Percentiles rank a stretch among this genome's conserved stretches.
These are phyloP conservation scores for Umimayanthus kanabou DNA, from an alignment of 92 coral and sea anemone species.

Conservation along the genomic window DNA sequence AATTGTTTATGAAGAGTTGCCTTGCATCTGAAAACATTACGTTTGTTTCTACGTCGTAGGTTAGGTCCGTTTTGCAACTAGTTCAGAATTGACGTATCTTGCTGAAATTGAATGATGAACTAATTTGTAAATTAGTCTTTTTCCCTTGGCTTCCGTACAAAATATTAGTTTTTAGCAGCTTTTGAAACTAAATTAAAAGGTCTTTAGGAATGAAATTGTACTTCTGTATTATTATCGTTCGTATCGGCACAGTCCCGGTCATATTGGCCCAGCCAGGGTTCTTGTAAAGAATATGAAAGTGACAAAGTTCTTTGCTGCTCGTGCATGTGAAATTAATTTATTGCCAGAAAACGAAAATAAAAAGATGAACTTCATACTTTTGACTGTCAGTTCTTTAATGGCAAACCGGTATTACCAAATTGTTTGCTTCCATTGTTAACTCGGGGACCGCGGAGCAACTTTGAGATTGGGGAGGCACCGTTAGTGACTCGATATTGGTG, in stretches of 20 bases:
- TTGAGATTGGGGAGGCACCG: too few species aligned
- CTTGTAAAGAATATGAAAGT: not conserved
- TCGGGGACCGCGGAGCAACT: too few species aligned
- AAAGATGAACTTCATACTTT: not conserved
- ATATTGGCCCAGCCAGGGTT: not conserved
- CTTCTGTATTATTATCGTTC: not conserved
- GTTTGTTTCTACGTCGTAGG: not conserved
- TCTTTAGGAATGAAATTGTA: not conserved
- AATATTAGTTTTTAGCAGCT: not conserved
- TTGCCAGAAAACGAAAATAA: not conserved
- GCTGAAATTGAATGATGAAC: too few species aligned
- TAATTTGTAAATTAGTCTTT: too few species aligned
- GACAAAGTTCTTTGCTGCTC: not conserved
- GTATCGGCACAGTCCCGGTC: too few species aligned
- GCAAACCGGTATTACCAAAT: too few species aligned
- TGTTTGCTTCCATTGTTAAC: too few species aligned
- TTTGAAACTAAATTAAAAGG: not conserved
- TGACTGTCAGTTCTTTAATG: not conserved
- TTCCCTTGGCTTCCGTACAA: not conserved
- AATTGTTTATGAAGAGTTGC: too few species aligned
- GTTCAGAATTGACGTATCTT: too few species aligned
- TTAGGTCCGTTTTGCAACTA: not conserved
- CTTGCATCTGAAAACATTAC: not conserved
- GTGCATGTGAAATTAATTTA: not conserved
- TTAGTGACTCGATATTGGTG: too few species aligned